Evolutionary conservation across 2,888 invertebrate species (phyloP), one percentile per base, ranked within the genome.

Genomic region (Mimas tiliae): DNA sequence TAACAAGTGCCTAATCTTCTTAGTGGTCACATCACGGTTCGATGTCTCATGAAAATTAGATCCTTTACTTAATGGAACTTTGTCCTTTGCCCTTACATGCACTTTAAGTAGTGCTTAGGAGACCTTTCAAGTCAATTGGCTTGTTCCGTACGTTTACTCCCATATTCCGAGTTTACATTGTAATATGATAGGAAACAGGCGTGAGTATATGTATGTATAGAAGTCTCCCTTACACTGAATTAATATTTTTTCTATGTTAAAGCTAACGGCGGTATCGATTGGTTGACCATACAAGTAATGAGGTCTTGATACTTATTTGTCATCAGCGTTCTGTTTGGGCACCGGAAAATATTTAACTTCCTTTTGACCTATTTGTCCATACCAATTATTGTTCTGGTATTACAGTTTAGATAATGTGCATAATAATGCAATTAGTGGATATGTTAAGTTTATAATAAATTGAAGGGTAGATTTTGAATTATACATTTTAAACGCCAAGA

Each of bases 1-100:
- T 85, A 83, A 84, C 84, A 87, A 87, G 84, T 85, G 79, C 77
- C 78, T 87, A 87, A 87, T 87, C 85, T 83, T 74, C 82, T 86
- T 86, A 83, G 82, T 76, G 83, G 83, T 84, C 79, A 79, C 80
- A 85, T 83, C 79, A 83, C 76, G 80, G 80, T 81, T 85, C 83
- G 80, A 84, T 85, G 83, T 85, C 79, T 82, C 83, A 83, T 87
- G 87, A 86, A 86, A 87, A 86, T 85, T 82, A 83, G 80, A 81
- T 83, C 79, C 80, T 76, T 75, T 78, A 78, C 81, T 80, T 76
- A 74, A 74, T 71, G 74, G 71, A 79, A 80, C 75, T 81, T 80
- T 74, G 72, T 71, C 70, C 72, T 72, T 65, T 50, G 42, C 52
- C 45, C 52, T 64, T 19, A 64, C 64, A 52, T 64, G 52, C 52